Base-by-base conservation (phyloP, 1,140 invertebrate genomes). In the Colletes latitarsis region DNA sequence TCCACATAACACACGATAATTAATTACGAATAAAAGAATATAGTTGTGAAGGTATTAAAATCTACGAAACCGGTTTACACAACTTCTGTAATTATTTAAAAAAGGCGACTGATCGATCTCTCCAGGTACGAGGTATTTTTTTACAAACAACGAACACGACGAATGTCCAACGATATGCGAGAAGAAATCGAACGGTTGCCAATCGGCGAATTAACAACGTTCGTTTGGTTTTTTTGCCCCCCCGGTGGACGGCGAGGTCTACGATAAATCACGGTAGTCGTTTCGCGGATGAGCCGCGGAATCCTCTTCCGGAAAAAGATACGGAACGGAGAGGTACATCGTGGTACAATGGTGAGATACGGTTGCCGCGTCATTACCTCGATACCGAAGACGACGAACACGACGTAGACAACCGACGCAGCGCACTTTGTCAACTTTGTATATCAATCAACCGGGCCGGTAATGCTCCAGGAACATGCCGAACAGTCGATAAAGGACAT, bases 311-410 rank as follows among this genome's bases (percentile, higher is more conserved):
- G 46, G 80, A 77, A 72, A 49, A 85, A 79, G 86, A 88, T 85
- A 83, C 75, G 78, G 67, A 88, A 81, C 69, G 52, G 52, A 63
- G 81, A 80, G 67, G 73, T 39, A 75, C 70, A 76, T 46, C 72
- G 72, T 57, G 82, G 82, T 78, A 86, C 84, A 90, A 89, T 79
- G 77, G 82, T 70, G 85, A 83, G 85, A 88, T 91, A 83, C 63
- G 81, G 88, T 88, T 86, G 83, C 89, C 83, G 84, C 88, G 88
- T 87, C 90, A 91, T 91, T 91, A 91, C 90, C 89, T 84, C 89
- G 88, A 89, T 86, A 89, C 88, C 80, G 87, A 71, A 63, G 69
- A 58, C 79, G 58, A 70, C 81, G 73, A 82, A 30, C 19, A 79
- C 69, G 72, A 76, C 86, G 78, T 55, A 75, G 80, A 66, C 81